These are phyloP conservation scores for Abramis brama DNA, from an alignment of 2,113 vertebrate genomes.

Conservation along the genomic window DNA sequence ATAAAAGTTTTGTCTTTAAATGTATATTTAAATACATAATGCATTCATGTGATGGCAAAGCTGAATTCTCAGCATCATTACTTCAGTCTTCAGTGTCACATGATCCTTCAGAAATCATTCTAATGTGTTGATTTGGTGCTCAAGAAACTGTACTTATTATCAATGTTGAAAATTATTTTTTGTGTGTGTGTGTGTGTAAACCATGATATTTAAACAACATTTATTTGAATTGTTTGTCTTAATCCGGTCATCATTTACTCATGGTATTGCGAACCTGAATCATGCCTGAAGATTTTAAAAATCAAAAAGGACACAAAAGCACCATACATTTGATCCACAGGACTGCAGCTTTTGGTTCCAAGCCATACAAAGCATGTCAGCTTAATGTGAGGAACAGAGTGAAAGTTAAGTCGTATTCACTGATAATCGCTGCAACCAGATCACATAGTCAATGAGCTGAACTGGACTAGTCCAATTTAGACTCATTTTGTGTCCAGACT, in stretches of 20 bases:
- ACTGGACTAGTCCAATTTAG: too few relatives aligned
- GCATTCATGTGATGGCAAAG: too few relatives aligned
- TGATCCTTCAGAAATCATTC: background rate
- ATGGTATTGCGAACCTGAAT: background rate
- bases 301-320: background rate
- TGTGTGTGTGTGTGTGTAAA: background rate
- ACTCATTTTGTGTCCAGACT: too few relatives aligned
- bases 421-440: too few relatives aligned
- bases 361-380: background rate
- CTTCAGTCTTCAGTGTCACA: background rate
- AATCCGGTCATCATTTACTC: background rate
- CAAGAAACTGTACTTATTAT: background rate
- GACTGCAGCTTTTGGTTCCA: background rate
- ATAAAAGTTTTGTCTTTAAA: too few relatives aligned
- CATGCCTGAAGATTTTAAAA: background rate
- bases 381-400: too few relatives aligned
- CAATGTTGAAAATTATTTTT: background rate
- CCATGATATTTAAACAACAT: too few relatives aligned
- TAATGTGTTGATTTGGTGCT: background rate
- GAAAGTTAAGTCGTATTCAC: too few relatives aligned
- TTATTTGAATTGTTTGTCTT: too few relatives aligned
- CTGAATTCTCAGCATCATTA: too few relatives aligned
- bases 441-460: too few relatives aligned
- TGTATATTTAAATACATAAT: too few relatives aligned
- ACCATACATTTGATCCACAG: background rate